Percentiles rank a stretch among this genome's conserved stretches.
Conservation (phyloP, 2,113 vertebrate species). For the Odocoileus virginianus region DNA sequence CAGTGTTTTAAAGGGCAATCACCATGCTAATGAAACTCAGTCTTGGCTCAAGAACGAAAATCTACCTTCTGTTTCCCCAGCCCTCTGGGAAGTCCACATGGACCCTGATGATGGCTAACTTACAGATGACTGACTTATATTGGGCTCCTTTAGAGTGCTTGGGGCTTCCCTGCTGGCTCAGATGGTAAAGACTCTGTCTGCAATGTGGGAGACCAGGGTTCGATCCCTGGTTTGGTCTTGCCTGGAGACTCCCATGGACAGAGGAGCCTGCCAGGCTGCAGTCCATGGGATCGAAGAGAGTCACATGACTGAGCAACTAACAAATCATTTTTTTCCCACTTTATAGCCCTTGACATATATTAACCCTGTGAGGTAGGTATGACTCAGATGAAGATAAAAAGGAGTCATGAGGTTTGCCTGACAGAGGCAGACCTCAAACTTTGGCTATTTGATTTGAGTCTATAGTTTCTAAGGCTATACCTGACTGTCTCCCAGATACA, state of each 20-base stretch:
- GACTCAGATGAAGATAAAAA: background rate
- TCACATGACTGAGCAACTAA: background rate
- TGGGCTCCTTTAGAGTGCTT: background rate
- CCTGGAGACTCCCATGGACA: background rate
- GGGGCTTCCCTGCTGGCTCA: background rate
- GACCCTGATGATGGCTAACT: background rate
- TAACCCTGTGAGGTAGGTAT: background rate
- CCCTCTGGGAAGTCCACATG: background rate
- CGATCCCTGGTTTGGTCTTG: background rate
- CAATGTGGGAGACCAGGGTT: background rate
- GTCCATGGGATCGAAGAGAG: background rate
- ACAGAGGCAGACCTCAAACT: background rate
- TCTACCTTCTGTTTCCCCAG: constrained; percentile 33
- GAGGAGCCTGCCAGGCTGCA: background rate
- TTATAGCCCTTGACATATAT: background rate
- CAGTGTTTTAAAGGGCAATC: constrained; percentile 17
- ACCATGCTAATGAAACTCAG: constrained; percentile 29
- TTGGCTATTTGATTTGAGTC: background rate
- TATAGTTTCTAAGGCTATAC: background rate
- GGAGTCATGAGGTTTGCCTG: background rate
- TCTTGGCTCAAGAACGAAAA: constrained; percentile 10
- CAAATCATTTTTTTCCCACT: background rate
- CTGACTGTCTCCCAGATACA: background rate
- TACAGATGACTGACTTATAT: background rate
- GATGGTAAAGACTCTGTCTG: background rate